phyloP scores from a whole-genome alignment of 2,797 vertebrate genomes.

The Acipenser ruthenus region DNA sequence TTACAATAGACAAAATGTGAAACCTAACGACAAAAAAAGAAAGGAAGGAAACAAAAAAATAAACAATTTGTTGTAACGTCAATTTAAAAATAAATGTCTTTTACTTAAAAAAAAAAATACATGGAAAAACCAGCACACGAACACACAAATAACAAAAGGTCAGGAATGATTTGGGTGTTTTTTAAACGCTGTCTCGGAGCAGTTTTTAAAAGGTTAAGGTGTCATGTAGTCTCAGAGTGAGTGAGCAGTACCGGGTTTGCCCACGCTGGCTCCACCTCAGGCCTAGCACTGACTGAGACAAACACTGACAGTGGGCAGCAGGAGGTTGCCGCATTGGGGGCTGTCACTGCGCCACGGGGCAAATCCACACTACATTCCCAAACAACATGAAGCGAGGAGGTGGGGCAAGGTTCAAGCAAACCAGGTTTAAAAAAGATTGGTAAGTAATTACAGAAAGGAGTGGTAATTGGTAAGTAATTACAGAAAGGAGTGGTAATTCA shows the following conservation, averaged over 20 bases:
- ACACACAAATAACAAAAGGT: conserved; percentile 71
- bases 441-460: too few species aligned
- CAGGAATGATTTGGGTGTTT: conserved; percentile 74
- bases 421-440: too few species aligned
- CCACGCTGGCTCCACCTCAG: conserved; percentile 52
- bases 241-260: conserved; percentile 49
- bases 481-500: too few species aligned
- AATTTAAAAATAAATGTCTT: conserved; percentile 44
- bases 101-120: conserved; percentile 31
- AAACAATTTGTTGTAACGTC: conserved; percentile 57
- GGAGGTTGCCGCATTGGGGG: conserved; percentile 56
- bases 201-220: conserved; percentile 75
- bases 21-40: background rate
- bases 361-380: conserved; percentile 33
- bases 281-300: conserved; percentile 66
- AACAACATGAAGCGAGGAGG: conserved; percentile 25
- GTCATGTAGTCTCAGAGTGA: conserved; percentile 71
- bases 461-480: too few species aligned
- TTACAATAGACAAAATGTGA: too few species aligned
- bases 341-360: conserved; percentile 50
- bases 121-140: conserved; percentile 38
- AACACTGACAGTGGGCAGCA: conserved; percentile 62
- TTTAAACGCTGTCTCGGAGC: conserved; percentile 74
- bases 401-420: background rate
- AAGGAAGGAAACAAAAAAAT: conserved; percentile 30